Conservation (phyloP, 2,888 invertebrate genomes). For the Mellilla xanthometata region DNA sequence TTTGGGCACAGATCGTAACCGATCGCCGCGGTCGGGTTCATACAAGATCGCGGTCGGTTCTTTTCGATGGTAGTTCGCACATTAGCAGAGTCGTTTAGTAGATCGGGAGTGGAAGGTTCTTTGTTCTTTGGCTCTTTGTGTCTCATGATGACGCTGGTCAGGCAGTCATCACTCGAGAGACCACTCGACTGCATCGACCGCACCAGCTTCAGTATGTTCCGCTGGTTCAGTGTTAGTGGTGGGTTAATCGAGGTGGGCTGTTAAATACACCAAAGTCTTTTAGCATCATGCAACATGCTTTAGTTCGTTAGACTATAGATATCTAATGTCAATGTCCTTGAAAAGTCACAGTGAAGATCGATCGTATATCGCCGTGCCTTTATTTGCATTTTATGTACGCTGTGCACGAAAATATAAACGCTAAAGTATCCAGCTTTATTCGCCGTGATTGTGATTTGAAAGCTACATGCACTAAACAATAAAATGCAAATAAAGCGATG, state of each 20-base stretch:
- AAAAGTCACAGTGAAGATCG: constrained; percentile 48
- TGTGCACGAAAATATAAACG: constrained; percentile 69
- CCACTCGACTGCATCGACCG: constrained; percentile 82
- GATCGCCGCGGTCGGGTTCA: constrained; percentile 77
- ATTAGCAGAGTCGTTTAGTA: constrained; percentile 81
- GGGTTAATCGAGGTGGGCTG: constrained; percentile 81
- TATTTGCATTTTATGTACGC: constrained; percentile 82
- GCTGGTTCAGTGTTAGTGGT: constrained; percentile 82
- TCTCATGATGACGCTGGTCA: constrained; percentile 76
- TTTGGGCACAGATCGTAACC: constrained; percentile 76
- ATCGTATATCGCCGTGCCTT: constrained; percentile 49
- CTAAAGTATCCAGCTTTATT: constrained; percentile 54
- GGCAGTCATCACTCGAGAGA: constrained; percentile 79
- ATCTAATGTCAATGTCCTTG: constrained; percentile 43
- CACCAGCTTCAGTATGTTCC: constrained; percentile 82
- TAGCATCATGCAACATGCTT: constrained; percentile 77
- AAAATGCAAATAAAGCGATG: constrained; percentile 82
- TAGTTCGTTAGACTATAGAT: constrained; percentile 51
- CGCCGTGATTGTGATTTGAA: constrained; percentile 66
- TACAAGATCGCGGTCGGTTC: constrained; percentile 87
- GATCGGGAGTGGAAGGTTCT: constrained; percentile 82
- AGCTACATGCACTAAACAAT: constrained; percentile 80
- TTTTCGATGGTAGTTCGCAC: constrained; percentile 76
- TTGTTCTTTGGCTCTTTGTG: constrained; percentile 74
- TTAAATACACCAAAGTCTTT: constrained; percentile 77